Conservation (phyloP, 2,888 invertebrate species). For the Pyrocoelia pectoralis region DNA sequence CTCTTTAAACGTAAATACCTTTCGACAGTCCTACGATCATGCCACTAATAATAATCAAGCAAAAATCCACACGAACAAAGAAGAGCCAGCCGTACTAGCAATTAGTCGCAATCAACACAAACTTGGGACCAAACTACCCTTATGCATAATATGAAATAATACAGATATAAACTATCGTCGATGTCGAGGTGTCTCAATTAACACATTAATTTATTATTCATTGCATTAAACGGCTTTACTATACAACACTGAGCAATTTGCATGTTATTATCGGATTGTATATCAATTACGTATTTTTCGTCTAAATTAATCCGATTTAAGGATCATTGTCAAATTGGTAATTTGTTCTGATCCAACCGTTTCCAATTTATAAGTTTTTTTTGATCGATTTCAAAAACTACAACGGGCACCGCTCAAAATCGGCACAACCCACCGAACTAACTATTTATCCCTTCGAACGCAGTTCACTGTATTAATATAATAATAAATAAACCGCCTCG, state of each 20-base stretch:
- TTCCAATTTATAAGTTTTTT: too few relatives aligned
- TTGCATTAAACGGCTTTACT: constrained; percentile 46
- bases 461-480: too few relatives aligned
- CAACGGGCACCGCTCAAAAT: too few relatives aligned
- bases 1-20: constrained; percentile 37
- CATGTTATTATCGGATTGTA: constrained; percentile 42
- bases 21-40: constrained; percentile 19
- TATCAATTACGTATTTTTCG: constrained; percentile 40
- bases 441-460: too few relatives aligned
- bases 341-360: constrained; percentile 4
- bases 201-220: constrained; percentile 49
- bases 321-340: constrained; percentile 16
- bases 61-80: too few relatives aligned
- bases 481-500: too few relatives aligned
- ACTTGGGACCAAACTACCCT: constrained; percentile 2
- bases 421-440: too few relatives aligned
- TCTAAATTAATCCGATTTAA: constrained; percentile 31
- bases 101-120: constrained; percentile 10
- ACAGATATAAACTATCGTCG: constrained; percentile 33
- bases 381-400: too few relatives aligned
- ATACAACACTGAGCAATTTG: constrained; percentile 46
- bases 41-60: too few relatives aligned
- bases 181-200: constrained; percentile 44
- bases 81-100: neutral
- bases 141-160: constrained; percentile 25